phyloP scores from a whole-genome alignment of 2,797 vertebrate genomes.

The Cirrhinus molitorella region DNA sequence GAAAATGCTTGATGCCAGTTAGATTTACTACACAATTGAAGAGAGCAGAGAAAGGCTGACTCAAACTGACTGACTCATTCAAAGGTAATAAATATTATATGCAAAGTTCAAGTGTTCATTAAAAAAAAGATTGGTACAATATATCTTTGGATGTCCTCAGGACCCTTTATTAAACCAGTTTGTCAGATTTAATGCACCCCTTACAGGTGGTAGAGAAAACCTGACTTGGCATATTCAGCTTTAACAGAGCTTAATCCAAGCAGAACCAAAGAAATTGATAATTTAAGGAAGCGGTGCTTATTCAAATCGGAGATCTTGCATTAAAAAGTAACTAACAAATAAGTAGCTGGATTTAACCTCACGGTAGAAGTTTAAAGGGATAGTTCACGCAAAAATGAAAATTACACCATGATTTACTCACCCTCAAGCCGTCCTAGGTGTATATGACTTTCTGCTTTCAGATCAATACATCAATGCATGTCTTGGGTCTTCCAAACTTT shows the following conservation, averaged over 20 bases:
- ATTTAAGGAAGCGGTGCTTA: background rate
- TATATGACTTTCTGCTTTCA: background rate
- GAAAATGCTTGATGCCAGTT: background rate
- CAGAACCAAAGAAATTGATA: background rate
- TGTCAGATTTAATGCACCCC: background rate
- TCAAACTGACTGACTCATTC: background rate
- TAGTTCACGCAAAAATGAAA: background rate
- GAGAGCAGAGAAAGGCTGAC: background rate
- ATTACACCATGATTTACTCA: background rate
- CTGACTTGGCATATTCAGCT: too few relatives aligned
- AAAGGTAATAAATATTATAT: background rate
- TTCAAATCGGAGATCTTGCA: background rate
- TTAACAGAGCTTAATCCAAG: background rate
- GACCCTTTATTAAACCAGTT: background rate
- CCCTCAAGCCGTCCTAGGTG: background rate
- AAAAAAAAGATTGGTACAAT: background rate
- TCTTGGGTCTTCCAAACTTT: too few relatives aligned
- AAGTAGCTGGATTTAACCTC: background rate
- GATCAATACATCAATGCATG: too few relatives aligned
- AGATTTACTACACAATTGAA: background rate
- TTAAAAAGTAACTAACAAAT: background rate
- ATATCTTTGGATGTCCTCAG: background rate
- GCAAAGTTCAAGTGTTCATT: background rate
- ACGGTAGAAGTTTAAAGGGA: background rate
- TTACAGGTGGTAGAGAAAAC: background rate